A percentile compares a stretch with the other conserved stretches of the same genome.
Conservation (phyloP, 64 coral and sea anemone genomes). For the Actinia tenebrosa region DNA sequence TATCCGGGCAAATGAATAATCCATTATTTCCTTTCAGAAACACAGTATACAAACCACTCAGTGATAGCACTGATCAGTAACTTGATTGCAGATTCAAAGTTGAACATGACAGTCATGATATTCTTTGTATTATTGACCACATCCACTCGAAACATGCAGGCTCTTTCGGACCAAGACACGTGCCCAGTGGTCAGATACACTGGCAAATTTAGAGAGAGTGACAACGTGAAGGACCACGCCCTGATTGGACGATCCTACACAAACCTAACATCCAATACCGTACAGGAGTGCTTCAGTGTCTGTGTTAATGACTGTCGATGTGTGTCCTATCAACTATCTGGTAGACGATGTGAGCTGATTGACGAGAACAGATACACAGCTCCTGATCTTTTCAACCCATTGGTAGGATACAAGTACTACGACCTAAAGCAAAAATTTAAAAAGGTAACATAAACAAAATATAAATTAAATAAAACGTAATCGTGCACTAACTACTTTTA, state of each 20-base stretch:
- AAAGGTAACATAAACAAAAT: background rate
- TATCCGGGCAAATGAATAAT: too few species aligned
- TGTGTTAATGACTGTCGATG: too few species aligned
- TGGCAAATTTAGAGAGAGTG: background rate
- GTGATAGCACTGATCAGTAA: too few species aligned
- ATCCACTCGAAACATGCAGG: too few species aligned
- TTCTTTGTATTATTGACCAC: too few species aligned
- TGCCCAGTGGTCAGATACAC: slow-evolving; percentile 1
- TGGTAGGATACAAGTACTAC: background rate
- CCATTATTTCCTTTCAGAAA: too few species aligned
- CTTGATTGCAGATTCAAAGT: too few species aligned
- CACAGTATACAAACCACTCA: too few species aligned
- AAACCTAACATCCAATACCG: background rate
- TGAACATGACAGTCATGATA: too few species aligned
- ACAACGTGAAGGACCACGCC: background rate
- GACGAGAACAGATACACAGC: too few species aligned
- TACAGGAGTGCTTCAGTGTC: background rate
- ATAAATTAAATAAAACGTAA: background rate
- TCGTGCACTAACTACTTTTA: background rate
- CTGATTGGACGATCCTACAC: background rate
- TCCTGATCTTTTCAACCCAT: background rate
- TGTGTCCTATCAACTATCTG: too few species aligned
- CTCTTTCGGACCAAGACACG: background rate
- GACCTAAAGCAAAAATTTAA: background rate
- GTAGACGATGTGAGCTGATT: too few species aligned